Base-by-base conservation (phyloP, 2,888 invertebrate species). In the Asteroscopus sphinx region DNA sequence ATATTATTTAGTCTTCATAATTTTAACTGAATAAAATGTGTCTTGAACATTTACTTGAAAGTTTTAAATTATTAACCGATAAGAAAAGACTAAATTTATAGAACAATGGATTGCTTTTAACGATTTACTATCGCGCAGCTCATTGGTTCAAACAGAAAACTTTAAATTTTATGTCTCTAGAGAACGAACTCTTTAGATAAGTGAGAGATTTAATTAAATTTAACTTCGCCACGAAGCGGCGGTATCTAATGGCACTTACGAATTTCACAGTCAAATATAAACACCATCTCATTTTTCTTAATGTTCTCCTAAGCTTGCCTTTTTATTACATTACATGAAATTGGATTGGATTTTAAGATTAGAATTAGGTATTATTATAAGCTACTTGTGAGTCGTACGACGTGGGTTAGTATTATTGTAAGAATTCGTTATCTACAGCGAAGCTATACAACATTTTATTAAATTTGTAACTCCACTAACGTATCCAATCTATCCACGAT, bases 141-240 rank as follows among this genome's bases (percentile, higher is more conserved):
- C 60, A 70, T 61, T 58, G 37, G 33, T 49, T 44, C 36, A 33
- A 49, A 65, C 36, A 41, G 49, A 61, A 64, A 75, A 59, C 57
- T 65, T 68, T 46, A 58, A 53, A 58, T 71, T 55, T 36, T 53
- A 73, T 80, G 71, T 69, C 75, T 73, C 73, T 67, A 59, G 67
- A 61, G 70, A 76, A 73, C 71, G 71, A 82, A 81, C 77, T 82
- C 76, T 55, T 63, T 62, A 81, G 81, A 81, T 84, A 85, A 83
- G 76, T 83, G 70, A 66, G 72, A 80, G 77, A 79, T 86, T 88
- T 86, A 88, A 89, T 88, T 88, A 86, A 73, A 86, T 84, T 85
- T 70, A 76, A 85, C 79, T 82, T 66, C 62, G 65, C 73, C 75
- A 73, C 74, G 73, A 70, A 76, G 76, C 64, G 69, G 40, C 75